These are phyloP conservation scores for Vireo altiloquus DNA, from an alignment of 2,113 vertebrate species.

Conservation along the genomic window DNA sequence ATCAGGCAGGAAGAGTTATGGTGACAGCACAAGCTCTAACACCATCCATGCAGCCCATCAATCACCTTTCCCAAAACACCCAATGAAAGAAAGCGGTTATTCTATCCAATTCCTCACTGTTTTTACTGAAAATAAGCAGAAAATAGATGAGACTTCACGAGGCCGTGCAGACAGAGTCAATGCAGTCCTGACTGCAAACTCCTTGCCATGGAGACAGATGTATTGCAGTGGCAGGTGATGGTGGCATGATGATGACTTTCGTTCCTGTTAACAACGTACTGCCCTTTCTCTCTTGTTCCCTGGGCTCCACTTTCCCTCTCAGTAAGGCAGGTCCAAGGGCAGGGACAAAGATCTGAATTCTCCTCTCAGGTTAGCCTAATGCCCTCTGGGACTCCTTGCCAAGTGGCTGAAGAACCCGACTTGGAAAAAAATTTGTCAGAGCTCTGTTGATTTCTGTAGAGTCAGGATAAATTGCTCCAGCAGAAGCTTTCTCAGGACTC, in stretches of 20 bases:
- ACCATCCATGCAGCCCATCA: background rate
- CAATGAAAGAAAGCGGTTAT: background rate
- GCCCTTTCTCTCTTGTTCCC: background rate
- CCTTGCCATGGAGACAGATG: background rate
- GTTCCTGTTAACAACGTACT: fast-evolving
- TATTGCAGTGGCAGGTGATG: background rate
- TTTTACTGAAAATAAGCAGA: background rate
- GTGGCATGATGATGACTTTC: background rate
- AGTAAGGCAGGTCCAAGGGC: background rate
- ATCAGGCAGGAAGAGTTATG: background rate
- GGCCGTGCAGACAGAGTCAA: background rate
- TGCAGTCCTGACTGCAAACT: background rate
- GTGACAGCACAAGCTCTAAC: background rate
- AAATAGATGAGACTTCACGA: background rate
- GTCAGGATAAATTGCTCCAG: background rate
- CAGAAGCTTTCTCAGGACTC: background rate
- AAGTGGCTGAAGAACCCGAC: background rate
- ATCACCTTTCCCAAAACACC: background rate
- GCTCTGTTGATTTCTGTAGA: background rate
- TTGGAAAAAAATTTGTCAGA: background rate
- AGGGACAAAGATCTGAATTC: background rate
- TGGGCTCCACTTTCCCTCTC: background rate
- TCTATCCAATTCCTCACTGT: background rate
- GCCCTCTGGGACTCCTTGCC: background rate
- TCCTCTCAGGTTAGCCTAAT: background rate